Conservation (phyloP, 2,888 invertebrate species). For the Melipona beecheii region DNA sequence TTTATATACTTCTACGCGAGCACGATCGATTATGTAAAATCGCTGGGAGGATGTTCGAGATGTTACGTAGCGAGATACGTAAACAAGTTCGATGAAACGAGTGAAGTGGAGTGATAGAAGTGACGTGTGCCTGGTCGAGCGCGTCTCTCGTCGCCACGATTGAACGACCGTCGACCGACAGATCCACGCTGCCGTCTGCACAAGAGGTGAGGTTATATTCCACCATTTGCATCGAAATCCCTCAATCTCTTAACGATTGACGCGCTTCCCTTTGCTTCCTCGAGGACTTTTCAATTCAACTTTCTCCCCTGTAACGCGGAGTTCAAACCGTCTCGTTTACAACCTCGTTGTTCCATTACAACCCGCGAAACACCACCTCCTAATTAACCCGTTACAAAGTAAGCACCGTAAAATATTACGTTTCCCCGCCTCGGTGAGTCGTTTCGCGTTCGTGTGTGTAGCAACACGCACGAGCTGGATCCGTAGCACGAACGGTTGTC, state of each 20-base stretch:
- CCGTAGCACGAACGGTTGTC: background rate
- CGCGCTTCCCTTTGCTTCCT: background rate
- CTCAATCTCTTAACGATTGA: background rate
- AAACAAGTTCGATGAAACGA: slow-evolving; percentile 45
- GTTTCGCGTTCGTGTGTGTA: background rate
- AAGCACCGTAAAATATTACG: background rate
- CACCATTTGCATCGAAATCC: background rate
- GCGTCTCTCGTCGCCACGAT: slow-evolving; percentile 66
- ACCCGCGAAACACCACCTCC: background rate
- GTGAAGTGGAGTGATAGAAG: slow-evolving; percentile 66
- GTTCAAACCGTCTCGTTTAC: background rate
- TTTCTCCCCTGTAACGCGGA: background rate
- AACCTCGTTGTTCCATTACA: background rate
- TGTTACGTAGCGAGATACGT: slow-evolving; percentile 11
- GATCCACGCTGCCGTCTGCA: slow-evolving; percentile 80
- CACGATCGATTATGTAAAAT: background rate
- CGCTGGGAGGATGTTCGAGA: slow-evolving; percentile 1
- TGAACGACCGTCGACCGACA: slow-evolving; percentile 70
- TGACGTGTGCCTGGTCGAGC: slow-evolving; percentile 54
- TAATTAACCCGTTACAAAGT: slow-evolving; percentile 28
- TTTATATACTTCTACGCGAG: background rate
- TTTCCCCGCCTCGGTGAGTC: background rate
- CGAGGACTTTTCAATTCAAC: background rate
- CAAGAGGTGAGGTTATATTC: slow-evolving; percentile 76
- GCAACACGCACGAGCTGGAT: background rate